Evolutionary conservation across 37 sponge, comb jelly and placozoan genomes (phyloP).

Genomic region (Corticium candelabrum): DNA sequence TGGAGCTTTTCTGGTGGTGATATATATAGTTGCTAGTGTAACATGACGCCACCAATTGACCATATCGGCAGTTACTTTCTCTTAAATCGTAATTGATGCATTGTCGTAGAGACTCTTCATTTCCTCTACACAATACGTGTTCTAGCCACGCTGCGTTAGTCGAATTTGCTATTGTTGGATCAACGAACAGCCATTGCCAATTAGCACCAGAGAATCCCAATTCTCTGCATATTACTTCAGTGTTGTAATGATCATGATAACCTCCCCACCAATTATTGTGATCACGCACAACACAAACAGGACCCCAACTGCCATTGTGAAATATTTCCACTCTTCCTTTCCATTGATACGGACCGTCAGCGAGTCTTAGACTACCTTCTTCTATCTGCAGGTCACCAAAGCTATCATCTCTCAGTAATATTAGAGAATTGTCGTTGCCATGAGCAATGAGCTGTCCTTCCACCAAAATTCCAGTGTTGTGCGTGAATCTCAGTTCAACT

Average conservation of each 20-base stretch:
- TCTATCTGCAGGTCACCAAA: neutral
- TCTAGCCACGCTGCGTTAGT: neutral
- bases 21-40: neutral
- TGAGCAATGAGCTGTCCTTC: neutral
- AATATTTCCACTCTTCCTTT: neutral
- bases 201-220: neutral
- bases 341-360: too few species aligned
- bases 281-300: neutral
- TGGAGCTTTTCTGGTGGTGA: neutral
- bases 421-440: neutral
- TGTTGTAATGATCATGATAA: neutral
- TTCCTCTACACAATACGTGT: neutral
- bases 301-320: neutral
- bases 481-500: neutral
- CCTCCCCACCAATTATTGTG: neutral
- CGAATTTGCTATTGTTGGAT: too few species aligned
- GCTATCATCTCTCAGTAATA: neutral
- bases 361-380: neutral
- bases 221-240: neutral
- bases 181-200: neutral
- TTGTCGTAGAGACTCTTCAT: neutral
- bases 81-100: neutral
- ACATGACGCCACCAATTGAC: neutral
- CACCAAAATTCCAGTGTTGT: neutral
- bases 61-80: neutral